Evolutionary conservation across 2,797 vertebrate genomes (phyloP).

Genomic region (Gadopsis bispinosus): DNA sequence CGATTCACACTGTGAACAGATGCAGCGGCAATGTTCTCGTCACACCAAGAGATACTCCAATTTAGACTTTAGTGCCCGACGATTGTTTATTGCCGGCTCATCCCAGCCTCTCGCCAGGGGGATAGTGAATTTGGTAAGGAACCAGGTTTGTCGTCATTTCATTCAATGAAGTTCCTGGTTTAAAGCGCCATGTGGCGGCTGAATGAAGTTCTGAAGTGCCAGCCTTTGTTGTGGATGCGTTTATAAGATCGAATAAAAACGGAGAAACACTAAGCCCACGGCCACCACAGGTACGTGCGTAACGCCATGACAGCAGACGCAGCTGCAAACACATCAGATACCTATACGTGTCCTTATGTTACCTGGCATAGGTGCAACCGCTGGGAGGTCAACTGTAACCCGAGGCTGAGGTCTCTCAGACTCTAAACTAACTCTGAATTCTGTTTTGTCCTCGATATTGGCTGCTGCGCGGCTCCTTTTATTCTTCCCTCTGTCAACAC

Average conservation of each 20-base stretch:
- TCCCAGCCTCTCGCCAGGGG: slow-evolving; percentile 29
- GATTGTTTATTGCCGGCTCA: slow-evolving; percentile 42
- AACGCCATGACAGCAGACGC: slow-evolving; percentile 1
- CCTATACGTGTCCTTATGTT: slow-evolving; percentile 8
- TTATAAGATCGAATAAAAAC: slow-evolving; percentile 43
- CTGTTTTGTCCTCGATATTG: slow-evolving; percentile 49
- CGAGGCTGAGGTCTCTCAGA: slow-evolving; percentile 33
- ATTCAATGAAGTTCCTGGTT: slow-evolving; percentile 33
- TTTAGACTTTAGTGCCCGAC: slow-evolving; percentile 48
- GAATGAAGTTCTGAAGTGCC: slow-evolving; percentile 42
- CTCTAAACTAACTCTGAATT: slow-evolving; percentile 42
- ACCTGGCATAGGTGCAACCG: slow-evolving; percentile 6
- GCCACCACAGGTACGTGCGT: slow-evolving; percentile 8
- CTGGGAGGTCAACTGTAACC: slow-evolving; percentile 25
- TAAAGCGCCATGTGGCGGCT: slow-evolving; percentile 14
- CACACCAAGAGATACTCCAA: slow-evolving; percentile 38
- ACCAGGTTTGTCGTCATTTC: slow-evolving; percentile 22
- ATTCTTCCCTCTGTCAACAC: slow-evolving; percentile 60
- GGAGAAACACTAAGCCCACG: not conserved
- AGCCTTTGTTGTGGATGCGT: slow-evolving; percentile 30
- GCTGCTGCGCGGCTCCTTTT: slow-evolving; percentile 47
- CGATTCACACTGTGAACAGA: slow-evolving; percentile 33
- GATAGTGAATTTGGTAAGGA: slow-evolving; percentile 22
- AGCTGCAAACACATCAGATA: slow-evolving; percentile 22
- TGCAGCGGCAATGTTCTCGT: slow-evolving; percentile 18